Conservation (phyloP, 2,113 vertebrate species). For the Oncorhynchus keta region DNA sequence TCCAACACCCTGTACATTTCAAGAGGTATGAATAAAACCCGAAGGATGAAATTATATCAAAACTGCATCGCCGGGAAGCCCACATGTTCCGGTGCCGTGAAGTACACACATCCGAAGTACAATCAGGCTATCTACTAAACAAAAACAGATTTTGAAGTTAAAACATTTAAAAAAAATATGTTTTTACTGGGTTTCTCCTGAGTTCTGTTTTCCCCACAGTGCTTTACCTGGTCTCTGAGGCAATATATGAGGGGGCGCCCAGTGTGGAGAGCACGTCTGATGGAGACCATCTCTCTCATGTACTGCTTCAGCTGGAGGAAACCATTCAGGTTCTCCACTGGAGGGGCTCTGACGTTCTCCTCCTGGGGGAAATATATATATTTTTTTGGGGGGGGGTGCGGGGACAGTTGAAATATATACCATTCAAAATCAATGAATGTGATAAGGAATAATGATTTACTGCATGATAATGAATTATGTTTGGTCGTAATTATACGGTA, state of each 20-base stretch:
- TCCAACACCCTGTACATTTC: no score
- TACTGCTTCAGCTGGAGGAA: conserved; percentile 6
- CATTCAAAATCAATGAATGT: neutral
- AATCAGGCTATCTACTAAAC: no score
- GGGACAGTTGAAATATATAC: neutral
- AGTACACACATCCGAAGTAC: no score
- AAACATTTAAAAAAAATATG: no score
- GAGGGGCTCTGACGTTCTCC: neutral
- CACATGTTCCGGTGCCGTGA: no score
- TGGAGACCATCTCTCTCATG: conserved; percentile 4
- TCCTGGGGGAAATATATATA: neutral
- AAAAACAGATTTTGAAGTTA: no score
- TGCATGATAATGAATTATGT: neutral
- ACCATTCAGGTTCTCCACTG: neutral
- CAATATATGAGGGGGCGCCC: conserved; percentile 6
- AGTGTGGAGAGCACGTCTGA: neutral
- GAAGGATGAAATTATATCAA: no score
- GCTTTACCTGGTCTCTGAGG: conserved; percentile 1
- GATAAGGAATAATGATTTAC: neutral
- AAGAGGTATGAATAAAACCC: no score
- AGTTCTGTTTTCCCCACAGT: neutral
- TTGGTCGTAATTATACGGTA: no score
- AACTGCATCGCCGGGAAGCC: no score
- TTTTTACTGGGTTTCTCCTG: no score
- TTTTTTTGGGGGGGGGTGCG: no score